Conservation (phyloP, 2,888 invertebrate species). For the Ornithoptera priamus region DNA sequence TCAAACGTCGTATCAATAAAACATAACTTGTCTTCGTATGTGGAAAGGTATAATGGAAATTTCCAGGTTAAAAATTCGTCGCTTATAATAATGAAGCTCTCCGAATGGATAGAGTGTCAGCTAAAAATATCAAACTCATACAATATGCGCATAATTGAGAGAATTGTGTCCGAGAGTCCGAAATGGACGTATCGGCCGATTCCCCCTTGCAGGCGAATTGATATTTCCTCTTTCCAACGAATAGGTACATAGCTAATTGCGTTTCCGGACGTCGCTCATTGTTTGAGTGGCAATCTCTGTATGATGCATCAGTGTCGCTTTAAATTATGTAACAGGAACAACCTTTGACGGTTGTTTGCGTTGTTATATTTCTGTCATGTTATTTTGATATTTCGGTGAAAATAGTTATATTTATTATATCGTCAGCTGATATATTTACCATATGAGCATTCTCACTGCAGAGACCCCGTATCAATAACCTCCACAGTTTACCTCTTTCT, state of each 20-base stretch:
- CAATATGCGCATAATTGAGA: slow-evolving; percentile 55
- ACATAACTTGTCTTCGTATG: background rate
- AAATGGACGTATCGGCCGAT: slow-evolving; percentile 53
- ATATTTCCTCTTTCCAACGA: slow-evolving; percentile 77
- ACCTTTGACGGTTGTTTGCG: slow-evolving; percentile 2
- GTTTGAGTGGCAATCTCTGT: slow-evolving; percentile 60
- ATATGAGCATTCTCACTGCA: too few species aligned
- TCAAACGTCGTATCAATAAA: background rate
- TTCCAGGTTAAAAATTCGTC: slow-evolving; percentile 12
- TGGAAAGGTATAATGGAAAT: background rate
- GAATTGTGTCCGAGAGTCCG: slow-evolving; percentile 49
- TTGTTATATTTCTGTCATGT: background rate
- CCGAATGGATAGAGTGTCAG: slow-evolving; percentile 17
- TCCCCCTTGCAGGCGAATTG: slow-evolving; percentile 69
- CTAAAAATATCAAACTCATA: slow-evolving; percentile 39
- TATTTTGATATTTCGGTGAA: background rate
- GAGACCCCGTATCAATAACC: too few species aligned
- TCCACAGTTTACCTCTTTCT: too few species aligned
- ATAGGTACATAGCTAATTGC: slow-evolving; percentile 71
- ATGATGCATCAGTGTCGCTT: slow-evolving; percentile 44
- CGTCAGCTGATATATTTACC: background rate
- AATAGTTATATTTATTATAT: background rate
- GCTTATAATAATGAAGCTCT: slow-evolving; percentile 15
- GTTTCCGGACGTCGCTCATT: slow-evolving; percentile 74
- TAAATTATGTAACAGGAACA: slow-evolving; percentile 34